Evolutionary conservation across 2,888 invertebrate genomes (phyloP).

Genomic region (Caenorhabditis becei): DNA sequence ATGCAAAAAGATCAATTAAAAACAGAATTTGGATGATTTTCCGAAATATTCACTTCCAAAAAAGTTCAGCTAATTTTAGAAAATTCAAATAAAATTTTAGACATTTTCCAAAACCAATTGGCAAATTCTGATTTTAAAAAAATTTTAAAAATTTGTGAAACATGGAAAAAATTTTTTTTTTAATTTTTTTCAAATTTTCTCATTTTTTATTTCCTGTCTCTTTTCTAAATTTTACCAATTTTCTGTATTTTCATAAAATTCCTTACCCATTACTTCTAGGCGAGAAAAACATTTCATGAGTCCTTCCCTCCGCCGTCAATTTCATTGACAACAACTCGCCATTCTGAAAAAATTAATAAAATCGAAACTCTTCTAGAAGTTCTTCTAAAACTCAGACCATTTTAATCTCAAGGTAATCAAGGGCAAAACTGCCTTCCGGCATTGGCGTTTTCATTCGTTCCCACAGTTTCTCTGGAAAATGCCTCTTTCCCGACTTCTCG

Average conservation of each 20-base stretch:
- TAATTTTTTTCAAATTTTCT: too few relatives aligned
- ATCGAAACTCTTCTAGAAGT: not conserved
- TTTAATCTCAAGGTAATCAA: slow-evolving; percentile 40
- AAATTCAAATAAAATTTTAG: too few relatives aligned
- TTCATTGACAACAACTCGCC: slow-evolving; percentile 26
- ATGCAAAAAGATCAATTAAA: too few relatives aligned
- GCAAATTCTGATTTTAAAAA: too few relatives aligned
- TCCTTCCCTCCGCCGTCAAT: slow-evolving; percentile 22
- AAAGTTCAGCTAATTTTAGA: too few relatives aligned
- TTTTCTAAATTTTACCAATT: too few relatives aligned
- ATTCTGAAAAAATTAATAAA: slow-evolving; percentile 27
- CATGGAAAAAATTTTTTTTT: too few relatives aligned
- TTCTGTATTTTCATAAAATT: not conserved
- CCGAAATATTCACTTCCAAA: too few relatives aligned
- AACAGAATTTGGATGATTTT: too few relatives aligned
- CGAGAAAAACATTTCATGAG: slow-evolving; percentile 28
- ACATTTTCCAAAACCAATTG: too few relatives aligned
- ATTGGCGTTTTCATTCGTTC: slow-evolving; percentile 15
- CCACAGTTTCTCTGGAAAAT: slow-evolving; percentile 19
- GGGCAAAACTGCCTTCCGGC: not conserved
- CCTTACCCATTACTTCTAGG: slow-evolving; percentile 20
- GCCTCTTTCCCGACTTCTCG: not conserved
- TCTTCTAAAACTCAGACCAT: slow-evolving; percentile 7
- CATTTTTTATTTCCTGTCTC: too few relatives aligned
- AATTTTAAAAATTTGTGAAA: too few relatives aligned